Evolutionary conservation across 2,113 vertebrate genomes (phyloP).

Genomic region (Ctenomys sociabilis): DNA sequence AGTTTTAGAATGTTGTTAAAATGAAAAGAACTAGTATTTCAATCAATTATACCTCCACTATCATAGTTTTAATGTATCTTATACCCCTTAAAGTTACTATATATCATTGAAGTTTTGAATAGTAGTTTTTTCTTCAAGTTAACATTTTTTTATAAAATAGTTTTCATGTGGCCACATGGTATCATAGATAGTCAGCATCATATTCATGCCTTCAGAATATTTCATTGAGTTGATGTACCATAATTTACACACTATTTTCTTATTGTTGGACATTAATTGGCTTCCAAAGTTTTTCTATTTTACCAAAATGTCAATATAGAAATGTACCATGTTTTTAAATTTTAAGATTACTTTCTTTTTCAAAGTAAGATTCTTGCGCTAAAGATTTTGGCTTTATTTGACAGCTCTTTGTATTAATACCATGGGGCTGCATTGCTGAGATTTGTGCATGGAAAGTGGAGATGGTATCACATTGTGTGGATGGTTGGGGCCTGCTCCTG

Average conservation of each 20-base stretch:
- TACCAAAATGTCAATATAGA: not conserved
- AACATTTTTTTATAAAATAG: slow-evolving; percentile 11
- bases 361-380: not conserved
- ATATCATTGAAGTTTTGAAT: not conserved
- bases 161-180: not conserved
- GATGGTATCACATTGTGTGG: rapidly evolving
- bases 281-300: slow-evolving; percentile 15
- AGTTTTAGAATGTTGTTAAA: not conserved
- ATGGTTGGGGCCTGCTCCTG: not conserved
- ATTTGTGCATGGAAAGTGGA: not conserved
- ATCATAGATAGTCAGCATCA: not conserved
- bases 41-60: not conserved
- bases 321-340: slow-evolving; percentile 1
- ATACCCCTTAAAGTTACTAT: not conserved
- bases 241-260: not conserved
- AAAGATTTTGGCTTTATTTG: not conserved
- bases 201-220: slow-evolving; percentile 5
- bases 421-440: not conserved
- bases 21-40: not conserved
- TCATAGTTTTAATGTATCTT: not conserved
- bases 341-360: not conserved
- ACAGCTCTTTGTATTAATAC: not conserved
- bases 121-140: not conserved
- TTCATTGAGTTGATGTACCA: not conserved
- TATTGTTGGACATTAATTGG: not conserved